These are phyloP conservation scores for Latrodectus elegans DNA, from an alignment of 2,888 invertebrate species.

Conservation along the genomic window DNA sequence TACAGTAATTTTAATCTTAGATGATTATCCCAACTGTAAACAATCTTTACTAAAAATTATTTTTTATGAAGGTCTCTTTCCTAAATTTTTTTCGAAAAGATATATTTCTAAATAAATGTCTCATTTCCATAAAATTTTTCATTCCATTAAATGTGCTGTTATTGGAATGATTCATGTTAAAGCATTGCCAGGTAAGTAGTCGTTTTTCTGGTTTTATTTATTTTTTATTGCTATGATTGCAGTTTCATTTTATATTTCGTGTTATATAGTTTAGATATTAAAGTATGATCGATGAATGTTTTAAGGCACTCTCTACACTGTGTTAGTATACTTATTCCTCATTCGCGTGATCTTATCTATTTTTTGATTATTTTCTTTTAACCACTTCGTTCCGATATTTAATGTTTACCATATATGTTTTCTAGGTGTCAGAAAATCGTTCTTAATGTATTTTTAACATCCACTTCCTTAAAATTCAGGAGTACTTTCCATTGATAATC, in stretches of 20 bases:
- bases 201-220: not conserved
- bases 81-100: not conserved
- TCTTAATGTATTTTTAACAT: not conserved
- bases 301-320: too few relatives aligned
- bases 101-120: conserved; percentile 20
- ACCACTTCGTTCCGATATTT: not conserved
- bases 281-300: too few relatives aligned
- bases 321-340: not conserved
- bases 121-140: conserved; percentile 40
- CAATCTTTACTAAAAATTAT: not conserved
- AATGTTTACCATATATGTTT: not conserved
- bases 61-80: too few relatives aligned
- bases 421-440: not conserved
- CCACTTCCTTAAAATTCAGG: too few relatives aligned
- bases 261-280: too few relatives aligned
- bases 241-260: not conserved
- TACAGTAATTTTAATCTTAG: too few relatives aligned
- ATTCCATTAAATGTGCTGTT: conserved; percentile 72
- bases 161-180: conserved; percentile 85
- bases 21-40: too few relatives aligned
- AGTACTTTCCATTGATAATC: too few relatives aligned
- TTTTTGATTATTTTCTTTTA: not conserved
- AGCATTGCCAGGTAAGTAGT: conserved; percentile 78
- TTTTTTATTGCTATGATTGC: not conserved
- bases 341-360: not conserved